Evolutionary conservation across 1,140 invertebrate species (phyloP).

Genomic region (Drosophila murphyi): DNA sequence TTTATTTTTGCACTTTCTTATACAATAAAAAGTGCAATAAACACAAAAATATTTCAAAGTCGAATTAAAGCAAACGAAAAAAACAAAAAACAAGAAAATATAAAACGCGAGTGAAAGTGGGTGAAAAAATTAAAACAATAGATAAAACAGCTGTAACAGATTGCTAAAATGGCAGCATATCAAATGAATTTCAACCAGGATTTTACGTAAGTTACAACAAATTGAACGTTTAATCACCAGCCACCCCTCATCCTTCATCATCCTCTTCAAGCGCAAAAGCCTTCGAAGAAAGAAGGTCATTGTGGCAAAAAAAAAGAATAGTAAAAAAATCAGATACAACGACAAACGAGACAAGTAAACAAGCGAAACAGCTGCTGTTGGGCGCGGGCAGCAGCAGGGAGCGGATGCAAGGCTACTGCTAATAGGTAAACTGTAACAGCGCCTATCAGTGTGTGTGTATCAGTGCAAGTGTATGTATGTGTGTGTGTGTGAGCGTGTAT

Average conservation of each 20-base stretch:
- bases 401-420: slow-evolving; percentile 29
- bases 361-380: slow-evolving; percentile 69
- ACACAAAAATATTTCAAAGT: slow-evolving; percentile 8
- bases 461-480: slow-evolving; percentile 8
- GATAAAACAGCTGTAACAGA: slow-evolving; percentile 48
- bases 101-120: slow-evolving; percentile 65
- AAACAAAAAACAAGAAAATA: no score
- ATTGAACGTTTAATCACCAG: slow-evolving; percentile 18
- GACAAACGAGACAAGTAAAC: slow-evolving; percentile 62
- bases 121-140: slow-evolving; percentile 26
- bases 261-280: slow-evolving; percentile 31
- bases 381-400: slow-evolving; percentile 9
- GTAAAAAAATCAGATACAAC: slow-evolving; percentile 60
- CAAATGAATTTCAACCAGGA: slow-evolving; percentile 84
- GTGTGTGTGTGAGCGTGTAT: slow-evolving; percentile 50
- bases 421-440: slow-evolving; percentile 56
- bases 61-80: slow-evolving; percentile 5
- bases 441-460: slow-evolving; percentile 35
- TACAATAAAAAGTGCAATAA: slow-evolving; percentile 16
- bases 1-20: slow-evolving; percentile 16
- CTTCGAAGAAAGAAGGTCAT: slow-evolving; percentile 65
- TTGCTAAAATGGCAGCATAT: slow-evolving; percentile 70
- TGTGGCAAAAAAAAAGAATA: slow-evolving; percentile 50
- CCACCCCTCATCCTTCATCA: no score
- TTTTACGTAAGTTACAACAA: slow-evolving; percentile 80